phyloP scores from a whole-genome alignment of 2,888 invertebrate species.

The Entomobrya multifasciata region DNA sequence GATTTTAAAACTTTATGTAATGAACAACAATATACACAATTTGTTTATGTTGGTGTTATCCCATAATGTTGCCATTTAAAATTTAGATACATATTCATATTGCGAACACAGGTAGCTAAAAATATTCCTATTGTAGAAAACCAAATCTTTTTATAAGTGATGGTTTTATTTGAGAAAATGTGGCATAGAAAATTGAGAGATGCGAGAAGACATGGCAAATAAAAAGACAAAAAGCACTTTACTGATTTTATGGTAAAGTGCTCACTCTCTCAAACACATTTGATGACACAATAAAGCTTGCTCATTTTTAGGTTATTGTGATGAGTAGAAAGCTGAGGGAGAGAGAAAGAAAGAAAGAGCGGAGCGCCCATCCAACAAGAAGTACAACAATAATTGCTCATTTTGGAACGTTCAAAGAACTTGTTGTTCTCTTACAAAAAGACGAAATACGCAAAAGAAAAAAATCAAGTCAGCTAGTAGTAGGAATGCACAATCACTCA shows the following conservation, averaged over 20 bases:
- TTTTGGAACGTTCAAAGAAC: slow-evolving; percentile 30
- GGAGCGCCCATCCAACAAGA: slow-evolving; percentile 2
- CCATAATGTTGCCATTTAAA: no score
- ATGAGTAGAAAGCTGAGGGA: no score
- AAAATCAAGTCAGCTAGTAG: no score
- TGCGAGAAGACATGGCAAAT: not conserved
- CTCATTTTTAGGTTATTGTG: no score
- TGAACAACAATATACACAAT: not conserved
- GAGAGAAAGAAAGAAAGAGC: no score
- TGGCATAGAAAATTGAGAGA: not conserved
- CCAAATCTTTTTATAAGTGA: not conserved
- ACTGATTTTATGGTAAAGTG: not conserved
- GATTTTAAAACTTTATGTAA: slow-evolving; percentile 19
- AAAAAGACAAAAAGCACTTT: slow-evolving; percentile 1
- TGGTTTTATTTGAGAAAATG: slow-evolving; percentile 24
- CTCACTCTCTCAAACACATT: no score
- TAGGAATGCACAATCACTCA: no score
- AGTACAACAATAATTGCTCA: not conserved
- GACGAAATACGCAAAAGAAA: not conserved
- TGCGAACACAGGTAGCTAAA: no score
- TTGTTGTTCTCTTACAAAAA: slow-evolving; percentile 9
- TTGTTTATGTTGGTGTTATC: no score
- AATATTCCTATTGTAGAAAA: not conserved
- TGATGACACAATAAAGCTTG: no score
- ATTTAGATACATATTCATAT: no score